These are phyloP conservation scores for Tangara arthus DNA, from an alignment of 2,797 vertebrate genomes.

Conservation along the genomic window DNA sequence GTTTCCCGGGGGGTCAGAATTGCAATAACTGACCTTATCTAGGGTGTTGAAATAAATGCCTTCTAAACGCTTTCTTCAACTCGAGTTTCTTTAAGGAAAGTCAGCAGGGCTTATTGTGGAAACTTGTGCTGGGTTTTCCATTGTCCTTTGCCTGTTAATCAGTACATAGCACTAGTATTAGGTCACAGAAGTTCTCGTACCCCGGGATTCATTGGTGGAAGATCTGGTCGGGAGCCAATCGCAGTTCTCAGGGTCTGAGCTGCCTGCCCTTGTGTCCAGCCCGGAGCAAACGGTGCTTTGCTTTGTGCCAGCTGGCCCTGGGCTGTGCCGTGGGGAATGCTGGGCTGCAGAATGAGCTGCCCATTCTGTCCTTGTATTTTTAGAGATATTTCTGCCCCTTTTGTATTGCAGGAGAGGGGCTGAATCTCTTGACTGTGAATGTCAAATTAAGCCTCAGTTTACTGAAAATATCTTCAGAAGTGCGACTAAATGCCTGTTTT, in stretches of 20 bases:
- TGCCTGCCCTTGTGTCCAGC: not conserved
- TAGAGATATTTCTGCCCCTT: not conserved
- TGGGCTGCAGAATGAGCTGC: not conserved
- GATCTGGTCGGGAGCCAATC: not conserved
- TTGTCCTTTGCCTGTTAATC: constrained; percentile 45
- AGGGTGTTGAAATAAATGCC: not conserved
- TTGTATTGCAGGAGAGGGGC: not conserved
- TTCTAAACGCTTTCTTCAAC: not conserved
- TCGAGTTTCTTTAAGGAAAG: not conserved
- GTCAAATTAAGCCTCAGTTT: not conserved
- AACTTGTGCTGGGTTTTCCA: constrained; percentile 32
- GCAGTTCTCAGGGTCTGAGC: not conserved
- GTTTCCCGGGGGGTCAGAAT: not conserved
- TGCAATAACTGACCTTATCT: not conserved
- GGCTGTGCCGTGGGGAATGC: not conserved
- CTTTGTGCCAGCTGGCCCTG: constrained; percentile 26
- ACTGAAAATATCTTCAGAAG: not conserved
- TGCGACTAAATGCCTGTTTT: not conserved
- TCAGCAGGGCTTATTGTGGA: not conserved
- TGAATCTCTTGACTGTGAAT: not conserved
- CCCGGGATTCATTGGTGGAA: not conserved
- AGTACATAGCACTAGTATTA: constrained; percentile 21
- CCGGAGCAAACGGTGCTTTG: not conserved
- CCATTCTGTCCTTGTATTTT: not conserved
- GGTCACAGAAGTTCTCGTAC: constrained; percentile 1